A percentile compares a stretch with the other conserved stretches of the same genome.
These are phyloP conservation scores for Campoletis sonorensis DNA, from an alignment of 1,140 invertebrate genomes.

Conservation along the genomic window DNA sequence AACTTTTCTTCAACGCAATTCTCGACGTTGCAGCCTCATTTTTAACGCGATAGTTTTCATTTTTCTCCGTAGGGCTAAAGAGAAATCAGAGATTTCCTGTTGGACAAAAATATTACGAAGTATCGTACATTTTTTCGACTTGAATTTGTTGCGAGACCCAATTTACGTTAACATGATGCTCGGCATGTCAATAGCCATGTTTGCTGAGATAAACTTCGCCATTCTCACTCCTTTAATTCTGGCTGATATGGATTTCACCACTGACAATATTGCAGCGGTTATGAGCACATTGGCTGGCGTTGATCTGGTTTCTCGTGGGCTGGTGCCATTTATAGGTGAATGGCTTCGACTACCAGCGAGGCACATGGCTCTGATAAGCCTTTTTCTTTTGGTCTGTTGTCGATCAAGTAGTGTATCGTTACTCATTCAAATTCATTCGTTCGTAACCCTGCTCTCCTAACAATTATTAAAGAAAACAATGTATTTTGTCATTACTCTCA, in stretches of 20 bases:
- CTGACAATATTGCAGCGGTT: conserved; percentile 77
- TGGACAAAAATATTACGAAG: conserved; percentile 60
- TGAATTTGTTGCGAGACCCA: conserved; percentile 78
- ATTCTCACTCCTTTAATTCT: conserved; percentile 82
- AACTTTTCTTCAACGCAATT: not conserved
- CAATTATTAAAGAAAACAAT: not conserved
- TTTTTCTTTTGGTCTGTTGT: conserved; percentile 80
- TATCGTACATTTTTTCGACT: conserved; percentile 76
- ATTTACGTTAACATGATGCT: conserved; percentile 81
- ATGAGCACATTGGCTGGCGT: conserved; percentile 79
- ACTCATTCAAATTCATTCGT: not conserved
- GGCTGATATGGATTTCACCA: conserved; percentile 78
- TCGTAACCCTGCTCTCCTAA: not conserved
- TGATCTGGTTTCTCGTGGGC: conserved; percentile 79
- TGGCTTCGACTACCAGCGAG: conserved; percentile 81
- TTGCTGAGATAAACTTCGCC: conserved; percentile 83
- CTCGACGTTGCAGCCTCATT: conserved; percentile 46
- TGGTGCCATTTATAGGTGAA: conserved; percentile 81
- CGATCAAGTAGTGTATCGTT: conserved; percentile 78
- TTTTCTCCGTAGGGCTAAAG: conserved; percentile 7
- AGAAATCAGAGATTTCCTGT: conserved; percentile 45
- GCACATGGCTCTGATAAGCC: conserved; percentile 82
- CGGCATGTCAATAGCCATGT: conserved; percentile 82
- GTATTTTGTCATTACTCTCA: conserved; percentile 42
- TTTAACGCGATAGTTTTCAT: conserved; percentile 12